A percentile compares a stretch with the other conserved stretches of the same genome.
Evolutionary conservation across 2,888 invertebrate species (phyloP).

Genomic region (Spialia ferax): DNA sequence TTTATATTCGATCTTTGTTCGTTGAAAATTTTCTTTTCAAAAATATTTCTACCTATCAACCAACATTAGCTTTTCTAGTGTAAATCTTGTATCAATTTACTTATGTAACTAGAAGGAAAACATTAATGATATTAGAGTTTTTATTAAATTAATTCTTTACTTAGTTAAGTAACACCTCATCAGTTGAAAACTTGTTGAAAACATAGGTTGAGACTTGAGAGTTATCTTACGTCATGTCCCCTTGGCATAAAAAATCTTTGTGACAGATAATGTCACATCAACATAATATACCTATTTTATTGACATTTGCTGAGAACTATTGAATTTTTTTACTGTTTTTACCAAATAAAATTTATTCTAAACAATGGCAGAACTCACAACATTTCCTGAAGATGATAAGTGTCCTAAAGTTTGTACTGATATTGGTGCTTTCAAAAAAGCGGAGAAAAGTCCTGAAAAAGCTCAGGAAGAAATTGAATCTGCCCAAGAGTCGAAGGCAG

Average conservation of each 20-base stretch:
- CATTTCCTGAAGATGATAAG: conserved; percentile 65
- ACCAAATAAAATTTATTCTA: conserved; percentile 20
- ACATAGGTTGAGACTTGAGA: too few relatives aligned
- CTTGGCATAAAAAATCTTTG: background rate
- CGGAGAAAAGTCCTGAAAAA: conserved; percentile 58
- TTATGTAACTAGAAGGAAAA: too few relatives aligned
- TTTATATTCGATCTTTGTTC: too few relatives aligned
- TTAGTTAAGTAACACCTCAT: background rate
- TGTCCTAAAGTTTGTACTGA: conserved; percentile 72
- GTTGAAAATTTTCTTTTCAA: too few relatives aligned
- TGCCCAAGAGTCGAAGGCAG: conserved; percentile 45
- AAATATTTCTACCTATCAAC: too few relatives aligned
- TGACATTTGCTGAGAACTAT: background rate
- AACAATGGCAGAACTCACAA: conserved; percentile 49
- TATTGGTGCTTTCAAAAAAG: conserved; percentile 71
- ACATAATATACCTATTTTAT: background rate
- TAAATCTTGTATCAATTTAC: too few relatives aligned
- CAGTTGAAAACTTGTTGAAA: too few relatives aligned
- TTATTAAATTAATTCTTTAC: background rate
- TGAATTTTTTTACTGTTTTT: background rate
- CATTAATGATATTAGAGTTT: background rate
- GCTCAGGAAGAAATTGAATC: conserved; percentile 50
- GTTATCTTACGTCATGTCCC: background rate
- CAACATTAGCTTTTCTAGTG: too few relatives aligned
- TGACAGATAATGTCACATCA: background rate